These are phyloP conservation scores for Dione vanillae DNA, from an alignment of 2,888 invertebrate species.

Conservation along the genomic window DNA sequence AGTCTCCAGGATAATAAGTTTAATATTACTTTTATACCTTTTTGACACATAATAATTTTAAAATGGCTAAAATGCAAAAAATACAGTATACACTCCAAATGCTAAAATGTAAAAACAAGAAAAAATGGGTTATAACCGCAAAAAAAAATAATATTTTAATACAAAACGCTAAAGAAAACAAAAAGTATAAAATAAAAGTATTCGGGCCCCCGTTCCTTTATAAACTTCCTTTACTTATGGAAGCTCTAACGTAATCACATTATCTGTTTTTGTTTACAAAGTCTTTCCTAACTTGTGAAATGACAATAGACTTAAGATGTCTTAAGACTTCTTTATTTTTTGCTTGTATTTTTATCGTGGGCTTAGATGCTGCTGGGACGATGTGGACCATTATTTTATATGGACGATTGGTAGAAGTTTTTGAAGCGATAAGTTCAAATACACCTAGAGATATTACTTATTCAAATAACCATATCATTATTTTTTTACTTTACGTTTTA, in stretches of 20 bases:
- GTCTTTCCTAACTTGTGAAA: slow-evolving; percentile 43
- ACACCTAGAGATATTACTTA: neutral
- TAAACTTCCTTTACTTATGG: slow-evolving; percentile 41
- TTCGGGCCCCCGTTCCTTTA: slow-evolving; percentile 33
- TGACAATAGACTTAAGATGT: slow-evolving; percentile 37
- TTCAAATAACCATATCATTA: too few species aligned
- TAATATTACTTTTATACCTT: too few species aligned
- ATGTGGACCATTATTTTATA: neutral
- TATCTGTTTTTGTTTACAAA: slow-evolving; percentile 48
- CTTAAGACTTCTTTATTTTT: slow-evolving; percentile 27
- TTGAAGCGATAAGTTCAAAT: neutral
- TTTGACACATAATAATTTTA: too few species aligned
- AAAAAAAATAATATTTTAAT: neutral
- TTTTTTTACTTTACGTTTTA: too few species aligned
- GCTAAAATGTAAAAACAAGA: too few species aligned
- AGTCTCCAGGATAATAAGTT: too few species aligned
- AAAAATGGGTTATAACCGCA: too few species aligned
- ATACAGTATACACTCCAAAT: too few species aligned
- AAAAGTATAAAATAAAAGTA: slow-evolving; percentile 30
- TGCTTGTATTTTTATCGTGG: slow-evolving; percentile 27
- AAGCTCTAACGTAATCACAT: slow-evolving; percentile 44
- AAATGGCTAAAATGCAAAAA: neutral
- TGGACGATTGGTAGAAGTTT: neutral
- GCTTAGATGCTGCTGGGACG: slow-evolving; percentile 11
- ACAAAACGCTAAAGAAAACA: neutral